These are phyloP conservation scores for Drosophila saltans DNA, from an alignment of 1,140 invertebrate species.

Conservation along the genomic window DNA sequence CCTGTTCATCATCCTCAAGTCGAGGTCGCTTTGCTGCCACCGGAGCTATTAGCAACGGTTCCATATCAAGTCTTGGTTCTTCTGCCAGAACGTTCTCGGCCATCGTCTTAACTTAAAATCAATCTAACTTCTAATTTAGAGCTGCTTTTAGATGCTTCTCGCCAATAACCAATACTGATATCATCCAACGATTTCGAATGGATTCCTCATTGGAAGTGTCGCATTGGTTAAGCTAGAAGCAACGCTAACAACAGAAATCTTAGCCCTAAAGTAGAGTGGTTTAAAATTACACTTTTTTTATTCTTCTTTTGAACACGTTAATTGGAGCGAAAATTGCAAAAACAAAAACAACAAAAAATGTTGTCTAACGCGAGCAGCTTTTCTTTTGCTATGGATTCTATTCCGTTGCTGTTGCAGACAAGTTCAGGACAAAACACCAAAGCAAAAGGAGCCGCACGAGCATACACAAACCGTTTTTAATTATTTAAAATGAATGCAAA, in stretches of 20 bases:
- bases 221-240: slow-evolving; percentile 80
- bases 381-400: slow-evolving; percentile 48
- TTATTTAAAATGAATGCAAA: not conserved
- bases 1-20: slow-evolving; percentile 61
- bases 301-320: slow-evolving; percentile 14
- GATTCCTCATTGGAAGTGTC: slow-evolving; percentile 78
- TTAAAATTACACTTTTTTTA: slow-evolving; percentile 4
- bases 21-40: slow-evolving; percentile 45
- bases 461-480: not conserved
- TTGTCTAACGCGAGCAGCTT: slow-evolving; percentile 33
- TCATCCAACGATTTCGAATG: slow-evolving; percentile 79
- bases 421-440: slow-evolving; percentile 58
- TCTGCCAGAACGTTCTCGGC: slow-evolving; percentile 18
- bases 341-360: slow-evolving; percentile 26
- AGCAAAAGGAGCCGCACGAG: slow-evolving; percentile 55
- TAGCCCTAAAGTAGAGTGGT: not conserved
- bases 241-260: slow-evolving; percentile 7
- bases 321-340: slow-evolving; percentile 9
- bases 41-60: not conserved
- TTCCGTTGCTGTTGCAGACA: slow-evolving; percentile 1
- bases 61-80: slow-evolving; percentile 11
- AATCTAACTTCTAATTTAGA: slow-evolving; percentile 35
- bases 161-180: slow-evolving; percentile 82
- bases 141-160: slow-evolving; percentile 63
- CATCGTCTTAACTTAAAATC: slow-evolving; percentile 36